Base-by-base conservation (phyloP, 2,888 invertebrate genomes). In the Deilephila elpenor region DNA sequence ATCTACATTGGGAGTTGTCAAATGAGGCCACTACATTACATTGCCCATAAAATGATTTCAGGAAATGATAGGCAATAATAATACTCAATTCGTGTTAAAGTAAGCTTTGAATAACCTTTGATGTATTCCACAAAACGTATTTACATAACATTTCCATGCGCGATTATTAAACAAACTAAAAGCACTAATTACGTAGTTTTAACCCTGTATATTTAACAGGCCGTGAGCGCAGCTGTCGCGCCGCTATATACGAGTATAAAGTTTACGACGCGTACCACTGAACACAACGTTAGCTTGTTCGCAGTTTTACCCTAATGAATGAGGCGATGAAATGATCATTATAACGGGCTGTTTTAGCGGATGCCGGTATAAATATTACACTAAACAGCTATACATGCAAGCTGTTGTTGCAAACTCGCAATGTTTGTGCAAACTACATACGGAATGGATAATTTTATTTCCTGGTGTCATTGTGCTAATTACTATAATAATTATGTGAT, bases 181-280 rank as follows among this genome's bases (percentile, higher is more conserved):
- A 71, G 56, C 59, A 32, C 59, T 71, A 71, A 59, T 71, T 59
- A 59, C 53, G 11, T 71, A 71, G 56, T 59, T 56, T 59, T 56
- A 71, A 32, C 53, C 53, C 59, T 44, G 29, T 71, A 71, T 71
- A 71, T 80, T 83, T 71, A 83, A 80, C 78, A 78, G 78, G 77
- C 80, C 77, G 53, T 81, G 78, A 77, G 59, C 59, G 17, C 71
- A 71, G 71, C 71, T 71, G 71, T 71, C 60, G 71, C 71, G n/a
- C 61, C 29, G 61, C 62, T 34, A 34, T 37, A n/a, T n/a, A 32
- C 32, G 32, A 61, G 32, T 32, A 61, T 32, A 19, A n/a, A 67
- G 51, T 51, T 67, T 67, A 67, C 67, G 51, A 51, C 67, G 37
- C 67, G 44, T 67, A 44, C 44, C 67, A 25, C 67, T 51, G 67